Percentiles rank a stretch among this genome's conserved stretches.
phyloP scores from a whole-genome alignment of 1,140 invertebrate genomes.

The Calephelis nemesis region DNA sequence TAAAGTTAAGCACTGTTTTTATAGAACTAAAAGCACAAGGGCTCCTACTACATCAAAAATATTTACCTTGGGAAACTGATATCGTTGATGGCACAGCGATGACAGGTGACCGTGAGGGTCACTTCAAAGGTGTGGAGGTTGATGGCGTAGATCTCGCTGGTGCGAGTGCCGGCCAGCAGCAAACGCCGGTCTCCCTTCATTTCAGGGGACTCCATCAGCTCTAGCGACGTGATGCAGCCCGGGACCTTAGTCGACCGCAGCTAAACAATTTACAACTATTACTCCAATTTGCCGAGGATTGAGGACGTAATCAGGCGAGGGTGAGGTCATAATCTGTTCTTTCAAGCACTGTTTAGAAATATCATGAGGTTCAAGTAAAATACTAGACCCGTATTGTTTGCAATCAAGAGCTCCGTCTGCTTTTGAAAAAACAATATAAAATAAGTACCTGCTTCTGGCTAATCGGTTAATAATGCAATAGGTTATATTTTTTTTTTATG shows the following conservation, averaged over 20 bases:
- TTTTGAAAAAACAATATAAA: too few relatives aligned
- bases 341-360: too few relatives aligned
- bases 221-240: slow-evolving; percentile 83
- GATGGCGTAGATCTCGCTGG: slow-evolving; percentile 91
- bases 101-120: slow-evolving; percentile 89
- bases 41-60: slow-evolving; percentile 37
- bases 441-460: too few relatives aligned
- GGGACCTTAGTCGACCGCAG: slow-evolving; percentile 80
- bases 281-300: not conserved
- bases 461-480: too few relatives aligned
- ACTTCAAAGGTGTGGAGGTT: slow-evolving; percentile 84
- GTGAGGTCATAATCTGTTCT: too few relatives aligned
- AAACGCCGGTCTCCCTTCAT: slow-evolving; percentile 62
- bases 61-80: slow-evolving; percentile 89
- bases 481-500: too few relatives aligned
- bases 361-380: too few relatives aligned
- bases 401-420: too few relatives aligned
- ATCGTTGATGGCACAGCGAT: slow-evolving; percentile 88
- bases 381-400: too few relatives aligned
- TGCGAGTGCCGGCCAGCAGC: slow-evolving; percentile 85
- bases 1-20: too few relatives aligned
- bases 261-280: slow-evolving; percentile 59
- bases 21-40: too few relatives aligned
- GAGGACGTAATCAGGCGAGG: not conserved
- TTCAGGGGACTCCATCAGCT: slow-evolving; percentile 71